phyloP scores from a whole-genome alignment of 2,888 invertebrate genomes.

The Abscondita cerata region DNA sequence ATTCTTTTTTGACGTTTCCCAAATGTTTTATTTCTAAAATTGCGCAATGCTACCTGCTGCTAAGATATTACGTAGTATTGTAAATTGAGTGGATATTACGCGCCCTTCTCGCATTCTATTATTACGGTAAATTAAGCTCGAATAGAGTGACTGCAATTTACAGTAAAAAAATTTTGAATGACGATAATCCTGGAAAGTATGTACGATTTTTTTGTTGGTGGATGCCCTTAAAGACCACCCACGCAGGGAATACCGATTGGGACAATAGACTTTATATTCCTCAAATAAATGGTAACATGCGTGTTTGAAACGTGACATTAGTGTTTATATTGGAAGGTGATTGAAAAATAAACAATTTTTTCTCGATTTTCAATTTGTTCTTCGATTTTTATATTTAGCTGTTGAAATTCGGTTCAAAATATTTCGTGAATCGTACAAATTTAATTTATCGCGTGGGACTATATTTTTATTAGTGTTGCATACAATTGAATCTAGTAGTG shows the following conservation, averaged over 20 bases:
- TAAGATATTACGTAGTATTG: constrained; percentile 1
- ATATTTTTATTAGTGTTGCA: no score
- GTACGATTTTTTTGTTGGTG: constrained; percentile 11
- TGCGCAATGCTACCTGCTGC: not conserved
- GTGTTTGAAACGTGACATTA: constrained; percentile 7
- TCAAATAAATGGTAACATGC: constrained; percentile 10
- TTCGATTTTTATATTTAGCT: constrained; percentile 6
- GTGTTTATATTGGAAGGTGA: constrained; percentile 10
- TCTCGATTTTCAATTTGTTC: constrained; percentile 4
- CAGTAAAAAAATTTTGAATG: constrained; percentile 19
- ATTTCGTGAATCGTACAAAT: no score
- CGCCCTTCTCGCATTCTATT: not conserved
- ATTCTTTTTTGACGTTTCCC: constrained; percentile 22
- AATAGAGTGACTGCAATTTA: not conserved
- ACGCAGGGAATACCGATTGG: constrained; percentile 14
- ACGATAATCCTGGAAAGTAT: constrained; percentile 28
- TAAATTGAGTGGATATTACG: constrained; percentile 16
- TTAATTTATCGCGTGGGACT: no score
- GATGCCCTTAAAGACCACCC: constrained; percentile 21
- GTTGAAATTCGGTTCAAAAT: not conserved
- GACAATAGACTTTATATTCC: constrained; percentile 19
- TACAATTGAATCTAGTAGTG: no score
- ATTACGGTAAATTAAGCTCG: constrained; percentile 4
- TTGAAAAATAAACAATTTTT: constrained; percentile 4
- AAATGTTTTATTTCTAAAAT: not conserved